Evolutionary conservation across 2,113 vertebrate species (phyloP).

Genomic region (Oncorhynchus nerka): DNA sequence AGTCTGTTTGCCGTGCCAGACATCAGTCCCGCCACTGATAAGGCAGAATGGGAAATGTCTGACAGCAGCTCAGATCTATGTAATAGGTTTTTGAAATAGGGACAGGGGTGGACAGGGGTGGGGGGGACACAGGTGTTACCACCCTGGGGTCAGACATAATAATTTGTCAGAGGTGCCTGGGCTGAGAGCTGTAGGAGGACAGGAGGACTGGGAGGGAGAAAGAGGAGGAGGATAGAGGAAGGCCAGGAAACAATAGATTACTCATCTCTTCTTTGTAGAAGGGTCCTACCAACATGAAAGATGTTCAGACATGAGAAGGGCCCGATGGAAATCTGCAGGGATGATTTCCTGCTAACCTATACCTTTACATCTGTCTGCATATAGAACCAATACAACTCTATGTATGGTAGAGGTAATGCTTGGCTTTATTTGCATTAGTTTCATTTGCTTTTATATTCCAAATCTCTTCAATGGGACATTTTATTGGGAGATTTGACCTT

Average conservation of each 20-base stretch:
- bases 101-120: conserved; percentile 61
- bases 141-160: conserved; percentile 57
- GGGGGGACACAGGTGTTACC: conserved; percentile 63
- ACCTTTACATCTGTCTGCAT: no score
- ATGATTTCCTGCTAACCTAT: conserved; percentile 12
- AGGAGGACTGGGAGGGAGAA: neutral
- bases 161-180: conserved; percentile 33
- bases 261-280: conserved; percentile 40
- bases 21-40: conserved; percentile 71
- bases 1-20: conserved; percentile 72
- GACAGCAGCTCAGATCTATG: conserved; percentile 65
- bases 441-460: no score
- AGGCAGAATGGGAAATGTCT: conserved; percentile 69
- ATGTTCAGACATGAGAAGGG: no score
- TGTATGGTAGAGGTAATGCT: no score
- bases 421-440: no score
- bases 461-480: no score
- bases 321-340: no score
- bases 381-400: no score
- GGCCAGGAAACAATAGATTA: neutral
- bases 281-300: neutral
- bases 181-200: neutral
- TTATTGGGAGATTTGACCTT: no score
- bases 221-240: neutral
- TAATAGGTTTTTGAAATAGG: conserved; percentile 72